Percentiles rank a stretch among this genome's conserved stretches.
phyloP scores from a whole-genome alignment of 2,888 invertebrate species.

The Dyspetes luteomarginatus region DNA sequence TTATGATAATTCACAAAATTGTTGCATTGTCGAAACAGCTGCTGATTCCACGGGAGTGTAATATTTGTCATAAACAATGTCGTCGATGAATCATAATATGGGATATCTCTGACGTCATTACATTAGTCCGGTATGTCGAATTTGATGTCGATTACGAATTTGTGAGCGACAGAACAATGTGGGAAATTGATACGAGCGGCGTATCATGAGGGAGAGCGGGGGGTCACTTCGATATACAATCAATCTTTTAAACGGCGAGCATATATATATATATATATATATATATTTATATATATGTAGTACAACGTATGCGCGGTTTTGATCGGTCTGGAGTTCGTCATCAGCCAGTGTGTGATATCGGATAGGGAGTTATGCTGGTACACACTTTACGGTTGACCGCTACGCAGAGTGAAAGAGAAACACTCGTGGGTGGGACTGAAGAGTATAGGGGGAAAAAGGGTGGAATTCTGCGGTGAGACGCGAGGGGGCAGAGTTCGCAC shows the following conservation, averaged over 20 bases:
- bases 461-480: not conserved
- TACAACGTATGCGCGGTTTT: constrained; percentile 14
- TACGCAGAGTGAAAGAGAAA: constrained; percentile 30
- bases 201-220: not conserved
- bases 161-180: constrained; percentile 18
- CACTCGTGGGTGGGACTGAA: not conserved
- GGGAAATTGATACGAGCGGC: constrained; percentile 38
- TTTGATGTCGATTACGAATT: constrained; percentile 40
- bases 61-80: not conserved
- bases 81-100: constrained; percentile 4
- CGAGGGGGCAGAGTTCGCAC: not conserved
- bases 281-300: too few relatives aligned
- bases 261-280: too few relatives aligned
- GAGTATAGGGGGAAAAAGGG: not conserved
- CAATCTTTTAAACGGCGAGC: constrained; percentile 1
- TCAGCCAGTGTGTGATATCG: constrained; percentile 26
- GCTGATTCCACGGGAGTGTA: too few relatives aligned
- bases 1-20: not conserved
- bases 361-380: constrained; percentile 57
- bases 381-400: constrained; percentile 35
- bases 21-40: not conserved
- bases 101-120: constrained; percentile 19
- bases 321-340: not conserved
- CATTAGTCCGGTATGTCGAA: constrained; percentile 31
- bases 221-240: too few relatives aligned